Evolutionary conservation across 1,140 invertebrate genomes (phyloP).

Genomic region (Apis cerana): DNA sequence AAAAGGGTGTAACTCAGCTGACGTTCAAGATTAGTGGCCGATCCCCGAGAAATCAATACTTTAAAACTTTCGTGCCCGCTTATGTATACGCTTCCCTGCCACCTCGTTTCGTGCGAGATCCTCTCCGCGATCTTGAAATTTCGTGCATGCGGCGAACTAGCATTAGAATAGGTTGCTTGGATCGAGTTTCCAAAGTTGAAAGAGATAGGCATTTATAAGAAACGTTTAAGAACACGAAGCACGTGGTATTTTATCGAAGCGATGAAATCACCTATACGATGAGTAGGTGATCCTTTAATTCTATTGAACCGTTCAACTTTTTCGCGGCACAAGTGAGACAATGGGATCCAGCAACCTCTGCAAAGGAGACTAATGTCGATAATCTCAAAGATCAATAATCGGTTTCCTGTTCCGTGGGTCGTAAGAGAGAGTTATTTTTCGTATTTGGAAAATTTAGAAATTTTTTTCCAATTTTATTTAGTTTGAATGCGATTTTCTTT

Average conservation of each 20-base stretch:
- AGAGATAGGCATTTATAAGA: background rate
- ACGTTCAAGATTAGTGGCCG: conserved; percentile 45
- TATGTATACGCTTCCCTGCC: background rate
- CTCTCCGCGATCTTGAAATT: background rate
- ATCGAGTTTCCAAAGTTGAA: background rate
- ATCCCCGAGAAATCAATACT: conserved; percentile 32
- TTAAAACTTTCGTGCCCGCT: background rate
- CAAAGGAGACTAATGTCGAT: background rate
- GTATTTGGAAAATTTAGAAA: no score
- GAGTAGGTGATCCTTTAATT: conserved; percentile 18
- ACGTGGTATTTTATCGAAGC: background rate
- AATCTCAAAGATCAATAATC: background rate
- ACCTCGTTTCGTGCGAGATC: background rate
- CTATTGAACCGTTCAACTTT: background rate
- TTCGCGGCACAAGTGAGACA: background rate
- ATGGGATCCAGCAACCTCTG: background rate
- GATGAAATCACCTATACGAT: background rate
- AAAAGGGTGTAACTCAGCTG: conserved; percentile 32
- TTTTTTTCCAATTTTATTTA: no score
- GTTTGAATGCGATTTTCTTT: no score
- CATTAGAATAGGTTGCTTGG: background rate
- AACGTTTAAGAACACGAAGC: background rate
- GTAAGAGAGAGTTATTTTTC: no score
- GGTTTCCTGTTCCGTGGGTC: no score
- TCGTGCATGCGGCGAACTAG: background rate